Conservation (phyloP, 2,797 vertebrate genomes). For the Benthosema pterotum region DNA sequence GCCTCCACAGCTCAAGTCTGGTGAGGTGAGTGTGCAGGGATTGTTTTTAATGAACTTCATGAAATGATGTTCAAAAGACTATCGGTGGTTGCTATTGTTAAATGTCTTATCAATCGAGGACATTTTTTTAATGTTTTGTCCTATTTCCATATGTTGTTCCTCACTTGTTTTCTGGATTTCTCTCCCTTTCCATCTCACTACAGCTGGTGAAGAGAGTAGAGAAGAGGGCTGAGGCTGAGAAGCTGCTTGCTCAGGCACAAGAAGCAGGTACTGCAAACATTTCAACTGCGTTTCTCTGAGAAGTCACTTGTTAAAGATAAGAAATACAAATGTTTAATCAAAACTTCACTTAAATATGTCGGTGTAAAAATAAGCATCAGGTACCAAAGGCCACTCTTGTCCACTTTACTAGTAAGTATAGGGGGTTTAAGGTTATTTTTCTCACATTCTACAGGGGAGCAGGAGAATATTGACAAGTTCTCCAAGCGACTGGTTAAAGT, state of each 20-base stretch:
- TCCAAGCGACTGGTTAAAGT: constrained; percentile 95
- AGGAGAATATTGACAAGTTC: constrained; percentile 92
- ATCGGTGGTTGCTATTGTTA: neutral
- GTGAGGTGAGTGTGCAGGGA: constrained; percentile 79
- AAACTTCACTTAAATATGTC: no score
- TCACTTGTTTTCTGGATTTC: neutral
- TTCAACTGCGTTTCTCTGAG: constrained; percentile 3
- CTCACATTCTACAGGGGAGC: constrained; percentile 73
- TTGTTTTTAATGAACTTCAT: neutral
- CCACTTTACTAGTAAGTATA: no score
- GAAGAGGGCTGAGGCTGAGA: constrained; percentile 92
- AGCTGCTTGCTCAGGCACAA: constrained; percentile 89
- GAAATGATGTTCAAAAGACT: neutral
- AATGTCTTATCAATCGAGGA: no score
- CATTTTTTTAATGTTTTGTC: neutral
- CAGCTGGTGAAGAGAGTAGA: constrained; percentile 89
- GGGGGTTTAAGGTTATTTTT: neutral
- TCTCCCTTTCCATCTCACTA: neutral
- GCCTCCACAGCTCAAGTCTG: constrained; percentile 91
- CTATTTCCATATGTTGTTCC: neutral
- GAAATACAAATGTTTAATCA: no score
- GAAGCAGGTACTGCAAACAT: constrained; percentile 77
- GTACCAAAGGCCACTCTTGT: no score
- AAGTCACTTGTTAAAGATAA: no score
- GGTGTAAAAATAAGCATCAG: no score